phyloP scores from a whole-genome alignment of 2,888 invertebrate genomes.

The Drosophila paranaensis region DNA sequence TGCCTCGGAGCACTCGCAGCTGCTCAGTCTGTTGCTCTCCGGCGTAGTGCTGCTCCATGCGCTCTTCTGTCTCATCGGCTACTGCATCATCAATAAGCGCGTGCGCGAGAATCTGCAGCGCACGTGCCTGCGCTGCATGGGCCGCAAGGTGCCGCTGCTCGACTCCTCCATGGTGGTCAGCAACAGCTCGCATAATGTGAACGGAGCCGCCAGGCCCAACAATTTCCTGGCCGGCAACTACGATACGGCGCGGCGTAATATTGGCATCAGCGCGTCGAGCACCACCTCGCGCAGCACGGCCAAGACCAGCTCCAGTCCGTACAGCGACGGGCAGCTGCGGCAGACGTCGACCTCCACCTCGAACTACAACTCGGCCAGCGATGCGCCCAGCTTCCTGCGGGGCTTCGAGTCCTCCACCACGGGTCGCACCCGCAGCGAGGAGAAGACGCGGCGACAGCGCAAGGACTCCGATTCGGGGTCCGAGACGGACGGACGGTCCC shows the following conservation, averaged over 20 bases:
- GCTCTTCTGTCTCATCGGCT: constrained; percentile 92
- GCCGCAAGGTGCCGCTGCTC: constrained; percentile 92
- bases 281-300: constrained; percentile 97
- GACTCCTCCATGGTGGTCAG: constrained; percentile 91
- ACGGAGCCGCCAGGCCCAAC: constrained; percentile 83
- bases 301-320: constrained; percentile 97
- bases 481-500: constrained; percentile 91
- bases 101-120: constrained; percentile 89
- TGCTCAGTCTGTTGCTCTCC: constrained; percentile 91
- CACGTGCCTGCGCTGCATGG: constrained; percentile 89
- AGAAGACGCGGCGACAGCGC: constrained; percentile 84
- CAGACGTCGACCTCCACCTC: constrained; percentile 94
- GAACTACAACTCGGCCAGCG: constrained; percentile 93
- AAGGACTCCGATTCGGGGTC: constrained; percentile 93
- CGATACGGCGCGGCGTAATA: constrained; percentile 89
- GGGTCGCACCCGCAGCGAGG: constrained; percentile 73
- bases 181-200: constrained; percentile 92
- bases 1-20: constrained; percentile 90
- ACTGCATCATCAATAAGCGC: constrained; percentile 94
- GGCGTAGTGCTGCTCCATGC: constrained; percentile 92
- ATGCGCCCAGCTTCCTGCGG: constrained; percentile 90
- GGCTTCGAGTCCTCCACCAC: constrained; percentile 85
- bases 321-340: constrained; percentile 93
- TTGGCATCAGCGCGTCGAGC: constrained; percentile 97
- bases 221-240: constrained; percentile 84